A percentile compares a stretch with the other conserved stretches of the same genome.
Evolutionary conservation across 2,113 vertebrate genomes (phyloP).

Genomic region (Boleophthalmus pectinirostris): DNA sequence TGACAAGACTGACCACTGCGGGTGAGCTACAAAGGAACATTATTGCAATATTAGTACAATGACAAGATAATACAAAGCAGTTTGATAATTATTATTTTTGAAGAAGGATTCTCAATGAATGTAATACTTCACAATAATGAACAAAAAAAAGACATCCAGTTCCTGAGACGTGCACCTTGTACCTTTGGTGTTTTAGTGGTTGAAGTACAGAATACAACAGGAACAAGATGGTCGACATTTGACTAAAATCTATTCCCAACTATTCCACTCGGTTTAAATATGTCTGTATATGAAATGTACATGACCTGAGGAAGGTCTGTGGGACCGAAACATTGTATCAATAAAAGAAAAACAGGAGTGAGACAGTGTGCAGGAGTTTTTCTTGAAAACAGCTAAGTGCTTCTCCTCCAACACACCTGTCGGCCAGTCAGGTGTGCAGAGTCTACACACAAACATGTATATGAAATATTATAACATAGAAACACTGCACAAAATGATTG

Average conservation of each 20-base stretch:
- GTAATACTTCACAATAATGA: neutral
- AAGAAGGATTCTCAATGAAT: neutral
- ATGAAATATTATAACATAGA: too few species aligned
- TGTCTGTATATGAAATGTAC: neutral
- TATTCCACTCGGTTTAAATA: constrained; percentile 45
- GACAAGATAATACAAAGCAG: neutral
- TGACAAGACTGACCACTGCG: neutral
- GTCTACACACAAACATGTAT: too few species aligned
- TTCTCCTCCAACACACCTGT: too few species aligned
- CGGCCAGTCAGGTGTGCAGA: too few species aligned
- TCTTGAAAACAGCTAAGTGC: too few species aligned
- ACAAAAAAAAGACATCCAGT: constrained; percentile 31
- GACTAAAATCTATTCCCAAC: constrained; percentile 50
- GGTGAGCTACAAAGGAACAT: neutral
- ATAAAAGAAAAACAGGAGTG: too few species aligned
- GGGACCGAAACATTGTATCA: too few species aligned
- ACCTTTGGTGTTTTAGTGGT: constrained; percentile 25
- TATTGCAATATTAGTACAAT: neutral
- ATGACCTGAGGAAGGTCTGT: too few species aligned
- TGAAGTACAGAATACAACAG: constrained; percentile 49
- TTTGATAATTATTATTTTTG: neutral
- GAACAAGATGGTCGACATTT: constrained; percentile 55
- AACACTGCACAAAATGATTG: constrained; percentile 26
- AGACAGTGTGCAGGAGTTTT: too few species aligned
- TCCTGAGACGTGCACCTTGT: constrained; percentile 33